Percentiles rank a stretch among this genome's conserved stretches.
Conservation (phyloP, 2,113 vertebrate genomes). For the Clarias macrocephalus region DNA sequence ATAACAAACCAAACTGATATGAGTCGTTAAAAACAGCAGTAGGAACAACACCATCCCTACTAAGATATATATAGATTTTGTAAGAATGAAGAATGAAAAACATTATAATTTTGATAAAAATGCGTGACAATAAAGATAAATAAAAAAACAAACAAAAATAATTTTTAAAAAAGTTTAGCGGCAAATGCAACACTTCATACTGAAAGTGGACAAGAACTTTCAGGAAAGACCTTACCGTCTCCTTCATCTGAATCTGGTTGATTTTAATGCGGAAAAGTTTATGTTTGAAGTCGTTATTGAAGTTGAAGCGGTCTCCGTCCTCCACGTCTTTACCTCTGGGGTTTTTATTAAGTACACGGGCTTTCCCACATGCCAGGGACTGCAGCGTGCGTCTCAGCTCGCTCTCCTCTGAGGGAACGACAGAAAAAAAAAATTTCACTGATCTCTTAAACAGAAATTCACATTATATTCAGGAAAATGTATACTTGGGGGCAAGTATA, state of each 20-base stretch:
- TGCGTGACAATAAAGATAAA: too few relatives aligned
- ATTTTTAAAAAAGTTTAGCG: neutral
- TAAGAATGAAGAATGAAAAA: neutral
- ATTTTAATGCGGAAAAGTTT: slow-evolving; percentile 99
- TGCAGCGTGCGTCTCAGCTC: slow-evolving; percentile 94
- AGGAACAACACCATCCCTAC: neutral
- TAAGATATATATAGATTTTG: neutral
- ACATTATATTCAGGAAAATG: neutral
- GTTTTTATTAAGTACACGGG: slow-evolving; percentile 91
- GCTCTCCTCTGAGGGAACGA: slow-evolving; percentile 82
- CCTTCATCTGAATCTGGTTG: slow-evolving; percentile 99
- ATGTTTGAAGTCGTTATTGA: slow-evolving; percentile 97
- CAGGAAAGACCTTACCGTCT: slow-evolving; percentile 78
- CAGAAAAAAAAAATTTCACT: too few relatives aligned
- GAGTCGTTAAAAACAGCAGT: neutral
- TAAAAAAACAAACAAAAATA: too few relatives aligned
- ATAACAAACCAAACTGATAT: neutral
- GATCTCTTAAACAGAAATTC: neutral
- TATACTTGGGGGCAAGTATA: neutral
- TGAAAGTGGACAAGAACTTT: neutral
- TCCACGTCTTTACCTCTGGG: slow-evolving; percentile 98
- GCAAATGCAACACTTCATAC: neutral
- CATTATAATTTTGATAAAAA: neutral
- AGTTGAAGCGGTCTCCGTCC: slow-evolving; percentile 96
- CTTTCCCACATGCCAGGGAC: slow-evolving; percentile 95